Conservation (phyloP, 2,888 invertebrate species). For the Drosophila fungiperda region DNA sequence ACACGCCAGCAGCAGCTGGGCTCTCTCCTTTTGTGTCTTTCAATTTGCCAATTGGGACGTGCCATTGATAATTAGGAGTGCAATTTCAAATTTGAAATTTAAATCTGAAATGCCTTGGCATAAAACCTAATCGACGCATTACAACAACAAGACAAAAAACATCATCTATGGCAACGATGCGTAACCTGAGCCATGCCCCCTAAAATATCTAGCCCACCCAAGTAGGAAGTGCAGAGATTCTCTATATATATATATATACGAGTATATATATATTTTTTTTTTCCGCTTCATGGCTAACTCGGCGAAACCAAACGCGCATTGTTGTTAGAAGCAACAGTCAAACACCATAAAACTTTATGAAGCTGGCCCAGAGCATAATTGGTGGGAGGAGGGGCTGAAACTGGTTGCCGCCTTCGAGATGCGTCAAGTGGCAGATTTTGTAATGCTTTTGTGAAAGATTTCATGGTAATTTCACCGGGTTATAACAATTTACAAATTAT, state of each 20-base stretch:
- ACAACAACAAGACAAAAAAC: slow-evolving; percentile 5
- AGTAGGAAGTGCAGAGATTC: slow-evolving; percentile 66
- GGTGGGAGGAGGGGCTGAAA: slow-evolving; percentile 7
- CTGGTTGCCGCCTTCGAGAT: slow-evolving; percentile 23
- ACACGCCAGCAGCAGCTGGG: not conserved
- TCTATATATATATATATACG: not conserved
- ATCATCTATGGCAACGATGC: slow-evolving; percentile 74
- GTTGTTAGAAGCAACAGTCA: slow-evolving; percentile 68
- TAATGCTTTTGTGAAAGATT: slow-evolving; percentile 78
- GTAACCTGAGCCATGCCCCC: slow-evolving; percentile 56
- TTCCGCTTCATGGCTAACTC: slow-evolving; percentile 56
- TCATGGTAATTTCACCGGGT: slow-evolving; percentile 80
- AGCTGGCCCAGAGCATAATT: slow-evolving; percentile 20
- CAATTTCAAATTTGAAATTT: slow-evolving; percentile 21
- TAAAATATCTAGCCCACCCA: slow-evolving; percentile 58
- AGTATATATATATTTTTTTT: not conserved
- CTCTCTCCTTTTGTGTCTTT: slow-evolving; percentile 31
- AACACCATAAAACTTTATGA: slow-evolving; percentile 76
- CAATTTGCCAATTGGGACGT: slow-evolving; percentile 62
- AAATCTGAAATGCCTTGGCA: slow-evolving; percentile 40
- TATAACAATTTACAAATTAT: slow-evolving; percentile 83
- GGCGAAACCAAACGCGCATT: slow-evolving; percentile 62
- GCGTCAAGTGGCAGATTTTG: slow-evolving; percentile 77
- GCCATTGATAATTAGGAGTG: slow-evolving; percentile 50
- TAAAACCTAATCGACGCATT: slow-evolving; percentile 71